Evolutionary conservation across 2,888 invertebrate genomes (phyloP), one percentile per base, ranked within the genome.

Genomic region (Drepanosiphum platanoidis): DNA sequence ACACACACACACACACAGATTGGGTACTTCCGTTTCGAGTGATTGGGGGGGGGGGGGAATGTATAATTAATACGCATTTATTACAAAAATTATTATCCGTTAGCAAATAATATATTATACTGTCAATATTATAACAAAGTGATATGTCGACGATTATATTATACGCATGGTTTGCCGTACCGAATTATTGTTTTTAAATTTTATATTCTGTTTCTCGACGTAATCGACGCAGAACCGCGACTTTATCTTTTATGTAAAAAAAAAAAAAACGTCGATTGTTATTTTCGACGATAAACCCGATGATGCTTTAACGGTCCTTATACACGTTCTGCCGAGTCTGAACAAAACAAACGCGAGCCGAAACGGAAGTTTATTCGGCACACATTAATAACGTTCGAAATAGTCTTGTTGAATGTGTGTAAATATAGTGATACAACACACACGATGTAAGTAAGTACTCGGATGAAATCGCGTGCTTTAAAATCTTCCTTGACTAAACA

Each of bases 361-460:
- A 39, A 78, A 42, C 64, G 78, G 78, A 64, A 78, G 78, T 64
- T 78, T 78, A 78, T 78, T 64, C 30, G 11, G 78, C 64, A 78
- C 64, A 78, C 64, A 78, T 78, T 78, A 78, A 78, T 78, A 78
- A 64, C 78, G 42, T 64, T 78, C 30, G 11, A 22, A 27, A 27
- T 18, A 42, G 64, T 78, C 30, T 78, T 39, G 78, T 78, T 66
- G 30, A 22, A 78, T 64, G 64, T 78, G 64, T 78, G 64, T 64
- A 77, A 64, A 77, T 46, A 52, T 39, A 34, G 52, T 34, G 34
- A 34, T 58, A 58, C 52, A 77, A 77, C 27, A 22, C 11, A 64
- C 30, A 39, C 27, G 61, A n/a, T 58, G 5, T 8, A 4, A n/a
- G 61, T 61, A 27, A 13, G 13, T 13, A 27, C 22, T 30, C 2